Evolutionary conservation across 1,140 invertebrate genomes (phyloP), one percentile per base, ranked within the genome.

Genomic region (Heliconius hermathena): DNA sequence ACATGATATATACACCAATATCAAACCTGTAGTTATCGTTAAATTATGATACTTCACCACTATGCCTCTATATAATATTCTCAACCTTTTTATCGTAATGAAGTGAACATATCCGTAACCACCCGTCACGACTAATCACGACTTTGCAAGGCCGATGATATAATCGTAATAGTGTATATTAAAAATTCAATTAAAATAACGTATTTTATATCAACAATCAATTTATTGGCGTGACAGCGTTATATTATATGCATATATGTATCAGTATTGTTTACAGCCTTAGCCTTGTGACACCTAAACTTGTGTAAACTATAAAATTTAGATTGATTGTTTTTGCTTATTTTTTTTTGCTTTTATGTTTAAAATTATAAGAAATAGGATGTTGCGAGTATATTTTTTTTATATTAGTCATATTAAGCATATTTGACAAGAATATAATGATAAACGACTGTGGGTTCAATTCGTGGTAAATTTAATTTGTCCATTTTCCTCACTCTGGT

Each of bases 41-140:
- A 66, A 4, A 66, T 9, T 29, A 60, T 11, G n/a, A 60, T 60
- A 66, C 13, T 16, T 66, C 11, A 26, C 60, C 2, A 16, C 4
- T 66, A 16, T 2, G 22, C 4, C 3, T 66, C 60, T 72, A n/a
- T 72, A 13, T 36, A 11, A 72, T 18, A 8, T 9, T 38, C 18
- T 38, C 38, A 20, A 38, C n/a, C 33, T 41, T 72, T 72, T 72
- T 72, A 33, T 22, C 36, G 71, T 41, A 38, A 72, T 38, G 60
- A 29, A 66, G 60, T 72, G 38, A 66, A 76, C 74, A 66, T 76
- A 76, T 76, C 74, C 74, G 74, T 38, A 76, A 76, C 22, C 74
- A 66, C 54, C n/a, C 22, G 74, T 66, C 49, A 70, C 36, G 13
- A 38, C 38, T n/a, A 60, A 33, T 76, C 74, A 76, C 74, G 74